phyloP scores from a whole-genome alignment of 1,140 invertebrate species.

The Zaprionus ornatus region DNA sequence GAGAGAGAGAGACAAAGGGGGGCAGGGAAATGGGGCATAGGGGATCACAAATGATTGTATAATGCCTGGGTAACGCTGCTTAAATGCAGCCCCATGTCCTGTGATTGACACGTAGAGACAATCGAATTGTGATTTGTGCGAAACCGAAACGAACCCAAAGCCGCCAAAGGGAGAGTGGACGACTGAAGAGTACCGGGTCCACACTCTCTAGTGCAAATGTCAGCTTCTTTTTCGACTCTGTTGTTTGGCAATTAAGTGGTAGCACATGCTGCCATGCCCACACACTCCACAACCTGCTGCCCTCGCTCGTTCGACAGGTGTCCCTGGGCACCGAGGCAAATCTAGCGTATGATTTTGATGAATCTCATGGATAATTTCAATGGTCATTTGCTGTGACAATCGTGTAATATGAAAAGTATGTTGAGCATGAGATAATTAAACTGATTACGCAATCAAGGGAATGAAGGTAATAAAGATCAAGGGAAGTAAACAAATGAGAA shows the following conservation, averaged over 20 bases:
- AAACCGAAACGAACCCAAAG: conserved; percentile 18
- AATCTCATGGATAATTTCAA: conserved; percentile 32
- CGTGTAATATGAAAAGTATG: conserved; percentile 19
- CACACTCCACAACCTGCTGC: neutral
- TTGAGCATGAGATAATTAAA: conserved; percentile 31
- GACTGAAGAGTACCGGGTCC: neutral
- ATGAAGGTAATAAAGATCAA: no score
- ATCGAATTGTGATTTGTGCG: conserved; percentile 76
- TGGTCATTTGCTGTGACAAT: conserved; percentile 34
- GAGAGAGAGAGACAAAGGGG: neutral
- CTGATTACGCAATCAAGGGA: neutral
- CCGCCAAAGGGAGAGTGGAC: neutral
- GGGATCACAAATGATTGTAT: conserved; percentile 68
- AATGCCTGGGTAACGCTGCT: conserved; percentile 56
- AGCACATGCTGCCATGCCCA: conserved; percentile 52
- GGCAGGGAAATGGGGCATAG: neutral
- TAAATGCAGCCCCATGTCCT: conserved; percentile 66
- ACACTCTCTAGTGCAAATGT: conserved; percentile 69
- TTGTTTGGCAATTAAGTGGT: conserved; percentile 68
- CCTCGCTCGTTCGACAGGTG: conserved; percentile 41
- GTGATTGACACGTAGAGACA: conserved; percentile 78
- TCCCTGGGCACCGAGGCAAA: conserved; percentile 39
- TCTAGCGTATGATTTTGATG: conserved; percentile 19
- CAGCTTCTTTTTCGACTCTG: conserved; percentile 41
- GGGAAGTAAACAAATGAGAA: conserved; percentile 24